These are phyloP conservation scores for Myiotriccus ornatus DNA, from an alignment of 2,797 vertebrate genomes.

Conservation along the genomic window DNA sequence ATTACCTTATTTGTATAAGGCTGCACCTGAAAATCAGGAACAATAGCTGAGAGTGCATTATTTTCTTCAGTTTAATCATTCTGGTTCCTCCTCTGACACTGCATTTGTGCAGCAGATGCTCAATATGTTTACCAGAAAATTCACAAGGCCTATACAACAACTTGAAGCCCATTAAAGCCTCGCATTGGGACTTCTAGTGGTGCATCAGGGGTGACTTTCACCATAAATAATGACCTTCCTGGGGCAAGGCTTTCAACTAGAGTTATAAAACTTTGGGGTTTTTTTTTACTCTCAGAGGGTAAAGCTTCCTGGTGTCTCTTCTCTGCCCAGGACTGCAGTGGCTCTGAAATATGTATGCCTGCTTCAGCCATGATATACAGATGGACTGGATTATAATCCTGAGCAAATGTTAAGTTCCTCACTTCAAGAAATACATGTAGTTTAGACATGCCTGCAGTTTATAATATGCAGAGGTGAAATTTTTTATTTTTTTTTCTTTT, in stretches of 20 bases:
- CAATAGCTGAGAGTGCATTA: not conserved
- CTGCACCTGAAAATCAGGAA: conserved; percentile 1
- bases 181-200: not conserved
- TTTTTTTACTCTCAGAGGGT: not conserved
- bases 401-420: not conserved
- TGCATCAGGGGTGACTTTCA: not conserved
- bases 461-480: not conserved
- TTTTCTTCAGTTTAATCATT: not conserved
- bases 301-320: not conserved
- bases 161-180: not conserved
- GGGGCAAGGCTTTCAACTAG: not conserved
- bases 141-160: not conserved
- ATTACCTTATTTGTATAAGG: conserved; percentile 22
- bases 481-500: not conserved
- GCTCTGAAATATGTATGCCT: not conserved
- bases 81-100: not conserved
- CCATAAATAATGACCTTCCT: not conserved
- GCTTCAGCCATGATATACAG: not conserved
- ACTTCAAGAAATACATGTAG: not conserved
- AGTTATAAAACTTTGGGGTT: not conserved
- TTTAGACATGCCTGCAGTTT: not conserved
- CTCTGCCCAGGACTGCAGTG: not conserved
- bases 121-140: not conserved
- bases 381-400: not conserved
- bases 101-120: not conserved